Conservation (phyloP, 2,888 invertebrate species). For the Dicyrtomina minuta region DNA sequence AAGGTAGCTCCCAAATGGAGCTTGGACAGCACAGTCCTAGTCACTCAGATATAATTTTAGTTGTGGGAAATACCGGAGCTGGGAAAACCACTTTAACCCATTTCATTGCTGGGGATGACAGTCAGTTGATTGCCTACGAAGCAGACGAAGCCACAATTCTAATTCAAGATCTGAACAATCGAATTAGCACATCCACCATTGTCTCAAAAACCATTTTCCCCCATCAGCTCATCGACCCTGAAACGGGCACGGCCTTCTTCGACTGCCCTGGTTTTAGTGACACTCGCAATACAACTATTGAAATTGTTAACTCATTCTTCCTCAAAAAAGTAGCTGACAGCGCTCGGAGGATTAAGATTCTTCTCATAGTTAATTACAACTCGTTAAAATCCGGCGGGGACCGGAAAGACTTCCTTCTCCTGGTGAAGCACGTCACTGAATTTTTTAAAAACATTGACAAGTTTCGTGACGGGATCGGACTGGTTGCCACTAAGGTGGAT, state of each 20-base stretch:
- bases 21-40: no score
- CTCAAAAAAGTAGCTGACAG: constrained; percentile 54
- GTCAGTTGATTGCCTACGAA: constrained; percentile 21
- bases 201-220: constrained; percentile 11
- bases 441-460: constrained; percentile 35
- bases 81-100: constrained; percentile 35
- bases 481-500: constrained; percentile 42
- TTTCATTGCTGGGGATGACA: constrained; percentile 32
- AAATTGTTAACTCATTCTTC: constrained; percentile 53
- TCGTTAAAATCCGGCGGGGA: constrained; percentile 48
- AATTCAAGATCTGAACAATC: neutral
- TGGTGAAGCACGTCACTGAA: constrained; percentile 24
- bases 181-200: neutral
- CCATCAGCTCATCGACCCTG: constrained; percentile 18
- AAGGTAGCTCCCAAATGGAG: no score
- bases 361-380: constrained; percentile 50
- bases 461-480: constrained; percentile 31
- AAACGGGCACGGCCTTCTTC: constrained; percentile 22
- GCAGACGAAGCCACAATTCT: constrained; percentile 25
- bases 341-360: constrained; percentile 51
- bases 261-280: constrained; percentile 43
- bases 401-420: constrained; percentile 32
- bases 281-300: constrained; percentile 49
- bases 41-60: constrained; percentile 7
- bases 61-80: constrained; percentile 35